Evolutionary conservation across 2,888 invertebrate species (phyloP).

Genomic region (Apodemia zela): DNA sequence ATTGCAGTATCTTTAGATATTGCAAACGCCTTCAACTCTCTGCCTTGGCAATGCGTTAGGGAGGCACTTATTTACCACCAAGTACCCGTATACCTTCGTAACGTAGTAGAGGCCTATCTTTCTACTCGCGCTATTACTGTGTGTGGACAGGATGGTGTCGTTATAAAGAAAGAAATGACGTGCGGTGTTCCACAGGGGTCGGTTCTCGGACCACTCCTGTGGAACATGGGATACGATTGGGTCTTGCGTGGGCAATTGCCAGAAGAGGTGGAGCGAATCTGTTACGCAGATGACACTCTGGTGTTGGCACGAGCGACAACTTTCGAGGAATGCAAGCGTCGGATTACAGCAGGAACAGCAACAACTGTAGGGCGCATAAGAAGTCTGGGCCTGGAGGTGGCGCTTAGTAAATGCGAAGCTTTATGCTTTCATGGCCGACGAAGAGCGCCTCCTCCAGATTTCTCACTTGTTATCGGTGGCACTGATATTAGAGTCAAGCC

Average conservation of each 20-base stretch:
- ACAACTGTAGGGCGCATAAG: conserved; percentile 15
- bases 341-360: conserved; percentile 19
- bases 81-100: not conserved
- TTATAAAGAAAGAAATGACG: not conserved
- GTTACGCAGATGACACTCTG: conserved; percentile 7
- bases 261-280: not conserved
- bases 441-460: not conserved
- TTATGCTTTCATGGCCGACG: not conserved
- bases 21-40: not conserved
- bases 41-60: not conserved
- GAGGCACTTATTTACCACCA: not conserved
- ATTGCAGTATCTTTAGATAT: not conserved
- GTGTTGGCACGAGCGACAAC: not conserved
- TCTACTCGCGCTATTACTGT: not conserved
- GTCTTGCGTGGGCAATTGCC: not conserved
- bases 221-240: not conserved
- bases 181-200: conserved; percentile 2
- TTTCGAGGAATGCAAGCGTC: conserved; percentile 8
- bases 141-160: not conserved
- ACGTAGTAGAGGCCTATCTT: not conserved
- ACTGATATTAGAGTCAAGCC: not conserved
- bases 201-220: not conserved
- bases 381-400: conserved; percentile 3
- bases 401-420: not conserved
- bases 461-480: not conserved